Evolutionary conservation across 2,113 vertebrate genomes (phyloP).

Genomic region (Melanostigma gelatinosum): DNA sequence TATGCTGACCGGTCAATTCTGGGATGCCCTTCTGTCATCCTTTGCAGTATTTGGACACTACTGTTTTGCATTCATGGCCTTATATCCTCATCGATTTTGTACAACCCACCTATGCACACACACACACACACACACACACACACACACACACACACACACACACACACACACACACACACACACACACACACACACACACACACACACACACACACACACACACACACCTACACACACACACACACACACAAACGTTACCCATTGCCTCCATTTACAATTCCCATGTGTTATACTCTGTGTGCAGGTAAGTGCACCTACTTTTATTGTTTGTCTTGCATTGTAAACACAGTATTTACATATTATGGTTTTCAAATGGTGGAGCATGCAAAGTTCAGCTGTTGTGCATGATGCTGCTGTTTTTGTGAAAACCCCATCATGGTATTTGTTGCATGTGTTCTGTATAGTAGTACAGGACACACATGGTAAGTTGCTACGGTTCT

Average conservation of each 20-base stretch:
- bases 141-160: slow-evolving; percentile 2
- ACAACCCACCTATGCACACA: background rate
- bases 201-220: slow-evolving; percentile 2
- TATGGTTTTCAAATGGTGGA: background rate
- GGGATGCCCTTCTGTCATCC: slow-evolving; percentile 1
- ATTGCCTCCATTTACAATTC: slow-evolving; percentile 17
- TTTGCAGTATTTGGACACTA: slow-evolving; percentile 38
- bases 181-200: slow-evolving; percentile 1
- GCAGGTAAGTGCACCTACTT: background rate
- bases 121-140: background rate
- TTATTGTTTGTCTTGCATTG: slow-evolving; percentile 3
- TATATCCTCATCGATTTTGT: slow-evolving; percentile 62
- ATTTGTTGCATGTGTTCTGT: background rate
- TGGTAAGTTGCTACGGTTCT: background rate
- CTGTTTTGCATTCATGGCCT: slow-evolving; percentile 70
- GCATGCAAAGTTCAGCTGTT: background rate
- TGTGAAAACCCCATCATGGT: background rate
- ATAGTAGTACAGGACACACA: background rate
- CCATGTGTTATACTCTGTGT: background rate
- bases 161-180: slow-evolving; percentile 5
- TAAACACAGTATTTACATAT: background rate
- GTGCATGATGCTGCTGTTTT: background rate
- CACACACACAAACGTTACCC: background rate
- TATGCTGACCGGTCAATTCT: slow-evolving; percentile 41
- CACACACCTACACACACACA: background rate